phyloP scores from a whole-genome alignment of 2,113 vertebrate genomes.

The Stigmatopora argus region DNA sequence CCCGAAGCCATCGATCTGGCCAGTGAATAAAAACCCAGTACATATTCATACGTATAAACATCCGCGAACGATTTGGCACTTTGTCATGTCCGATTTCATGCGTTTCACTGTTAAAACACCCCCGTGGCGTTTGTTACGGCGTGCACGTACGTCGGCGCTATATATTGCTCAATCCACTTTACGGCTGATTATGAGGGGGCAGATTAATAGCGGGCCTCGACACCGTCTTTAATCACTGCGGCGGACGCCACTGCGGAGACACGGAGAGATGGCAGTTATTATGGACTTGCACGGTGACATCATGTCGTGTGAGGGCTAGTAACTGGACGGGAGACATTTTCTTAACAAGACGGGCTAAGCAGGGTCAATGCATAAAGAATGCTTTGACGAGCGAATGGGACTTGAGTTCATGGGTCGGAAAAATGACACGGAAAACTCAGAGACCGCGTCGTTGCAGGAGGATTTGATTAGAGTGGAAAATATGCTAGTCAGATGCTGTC shows the following conservation, averaged over 20 bases:
- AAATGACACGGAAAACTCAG: background rate
- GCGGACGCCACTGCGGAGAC: conserved; percentile 49
- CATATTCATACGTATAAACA: conserved; percentile 52
- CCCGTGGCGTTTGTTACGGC: conserved; percentile 16
- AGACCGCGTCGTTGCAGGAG: background rate
- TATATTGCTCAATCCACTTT: conserved; percentile 52
- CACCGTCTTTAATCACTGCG: conserved; percentile 58
- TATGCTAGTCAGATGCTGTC: background rate
- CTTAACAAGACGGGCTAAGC: background rate
- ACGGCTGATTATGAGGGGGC: conserved; percentile 58
- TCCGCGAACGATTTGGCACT: conserved; percentile 47
- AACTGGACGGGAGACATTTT: conserved; percentile 7
- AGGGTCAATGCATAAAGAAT: background rate
- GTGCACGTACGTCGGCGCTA: conserved; percentile 18
- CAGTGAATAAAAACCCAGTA: conserved; percentile 28
- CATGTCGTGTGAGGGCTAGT: conserved; percentile 33
- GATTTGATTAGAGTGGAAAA: background rate
- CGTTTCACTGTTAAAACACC: conserved; percentile 46
- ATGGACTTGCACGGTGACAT: conserved; percentile 60
- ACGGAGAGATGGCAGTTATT: conserved; percentile 59
- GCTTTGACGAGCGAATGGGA: background rate
- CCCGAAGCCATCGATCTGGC: conserved; percentile 34
- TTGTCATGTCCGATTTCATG: conserved; percentile 59
- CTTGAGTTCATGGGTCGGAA: background rate
- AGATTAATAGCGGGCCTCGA: conserved; percentile 63